Base-by-base conservation (phyloP, 2,113 vertebrate genomes). In the Amphilophus citrinellus region DNA sequence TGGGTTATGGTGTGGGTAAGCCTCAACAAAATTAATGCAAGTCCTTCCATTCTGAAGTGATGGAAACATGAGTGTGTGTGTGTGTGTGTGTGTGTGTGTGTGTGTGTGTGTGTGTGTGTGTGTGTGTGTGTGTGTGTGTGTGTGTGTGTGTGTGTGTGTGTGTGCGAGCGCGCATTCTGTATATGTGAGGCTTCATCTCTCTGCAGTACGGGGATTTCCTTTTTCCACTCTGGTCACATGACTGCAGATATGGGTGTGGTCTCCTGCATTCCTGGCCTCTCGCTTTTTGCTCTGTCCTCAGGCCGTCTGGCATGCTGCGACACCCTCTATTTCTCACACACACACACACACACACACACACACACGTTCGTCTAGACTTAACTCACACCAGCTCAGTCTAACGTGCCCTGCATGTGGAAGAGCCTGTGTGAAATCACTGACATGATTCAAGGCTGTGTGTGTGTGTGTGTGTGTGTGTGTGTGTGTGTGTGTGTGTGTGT, bases 221-320 rank as follows among this genome's bases (percentile, higher is more conserved):
- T 84, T 88, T 91, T 87, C 92, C 91, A 80, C 77, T 82, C 80
- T 37, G 85, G 89, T 94, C 95, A 95, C 80, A 53, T 95, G 96
- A 95, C 93, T 95, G 93, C 92, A 95, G 94, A 92, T 80, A 91
- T 90, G 94, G 95, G 95, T 95, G 95, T 94, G 94, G 93, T 91
- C 91, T 94, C 92, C 84, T 93, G 89, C 89, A 93, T 95, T 94
- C 89, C 88, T 81, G 88, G 87, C 85, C 71, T 84, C 76, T 86
- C 30, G 83, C 27, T 78, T 78, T 9, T 65, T 20, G 39, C 22
- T 60, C 37, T 27, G 17, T 37, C 58, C 56, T 76, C 58, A 30
- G 71, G 63, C 63, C 17, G 44, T 68, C 73, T 87, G 65, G 56
- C 82, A 56, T 76, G 42, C 82, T 90, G 81, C 85, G 32, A 80